These are phyloP conservation scores for Mobula birostris DNA, from an alignment of 2,113 vertebrate species.

Conservation along the genomic window DNA sequence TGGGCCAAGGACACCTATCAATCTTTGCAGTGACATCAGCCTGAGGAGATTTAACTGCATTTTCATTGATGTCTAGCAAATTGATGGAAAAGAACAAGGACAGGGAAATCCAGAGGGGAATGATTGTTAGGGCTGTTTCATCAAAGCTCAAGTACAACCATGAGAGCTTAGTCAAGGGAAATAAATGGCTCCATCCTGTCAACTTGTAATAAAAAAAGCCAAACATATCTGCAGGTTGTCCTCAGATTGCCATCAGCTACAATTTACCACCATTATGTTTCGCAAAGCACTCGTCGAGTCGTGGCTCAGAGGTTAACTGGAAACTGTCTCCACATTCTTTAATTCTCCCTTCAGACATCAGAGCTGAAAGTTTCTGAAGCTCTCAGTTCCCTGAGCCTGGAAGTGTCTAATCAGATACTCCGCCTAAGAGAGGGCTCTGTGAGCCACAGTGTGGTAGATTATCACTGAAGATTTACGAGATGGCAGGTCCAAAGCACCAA, in stretches of 20 bases:
- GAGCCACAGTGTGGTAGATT: background rate
- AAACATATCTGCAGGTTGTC: background rate
- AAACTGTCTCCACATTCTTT: background rate
- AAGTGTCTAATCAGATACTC: background rate
- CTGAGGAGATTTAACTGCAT: constrained; percentile 66
- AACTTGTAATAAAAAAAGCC: background rate
- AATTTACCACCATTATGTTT: background rate
- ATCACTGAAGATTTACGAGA: background rate
- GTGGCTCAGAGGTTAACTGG: background rate
- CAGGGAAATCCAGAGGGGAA: constrained; percentile 25
- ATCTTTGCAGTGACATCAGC: constrained; percentile 57
- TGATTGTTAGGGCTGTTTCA: background rate
- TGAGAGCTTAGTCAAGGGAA: background rate
- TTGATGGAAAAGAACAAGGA: constrained; percentile 18
- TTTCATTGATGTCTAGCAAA: constrained; percentile 55
- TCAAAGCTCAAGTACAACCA: constrained; percentile 14
- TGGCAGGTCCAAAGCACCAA: background rate
- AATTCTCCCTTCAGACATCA: background rate
- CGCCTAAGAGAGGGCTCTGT: background rate
- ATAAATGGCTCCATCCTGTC: constrained; percentile 8
- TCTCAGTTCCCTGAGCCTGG: background rate
- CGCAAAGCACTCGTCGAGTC: background rate
- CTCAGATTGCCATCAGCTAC: background rate
- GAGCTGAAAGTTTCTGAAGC: background rate
- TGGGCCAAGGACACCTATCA: constrained; percentile 75